Evolutionary conservation across 2,113 vertebrate genomes (phyloP).

Genomic region (Arvicanthis niloticus): DNA sequence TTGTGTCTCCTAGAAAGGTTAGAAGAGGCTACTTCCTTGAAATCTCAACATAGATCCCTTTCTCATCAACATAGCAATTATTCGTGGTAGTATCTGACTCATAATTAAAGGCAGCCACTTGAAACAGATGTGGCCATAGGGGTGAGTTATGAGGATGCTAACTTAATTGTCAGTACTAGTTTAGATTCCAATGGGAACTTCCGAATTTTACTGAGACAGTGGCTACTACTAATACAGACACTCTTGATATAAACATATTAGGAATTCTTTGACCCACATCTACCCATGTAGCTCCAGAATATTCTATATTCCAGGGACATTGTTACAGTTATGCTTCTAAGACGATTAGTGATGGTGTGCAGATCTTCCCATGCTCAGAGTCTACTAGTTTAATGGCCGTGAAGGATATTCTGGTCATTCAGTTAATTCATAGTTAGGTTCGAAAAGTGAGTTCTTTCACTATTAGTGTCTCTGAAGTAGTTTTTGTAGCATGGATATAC

Average conservation of each 20-base stretch:
- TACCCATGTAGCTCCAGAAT: neutral
- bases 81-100: neutral
- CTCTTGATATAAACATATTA: neutral
- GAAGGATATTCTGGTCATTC: neutral
- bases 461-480: constrained; percentile 9
- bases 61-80: neutral
- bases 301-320: neutral
- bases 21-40: neutral
- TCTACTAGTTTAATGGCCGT: neutral
- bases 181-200: neutral
- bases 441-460: constrained; percentile 9
- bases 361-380: neutral
- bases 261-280: neutral
- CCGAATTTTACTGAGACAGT: neutral
- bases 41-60: neutral
- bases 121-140: neutral
- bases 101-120: neutral
- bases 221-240: neutral
- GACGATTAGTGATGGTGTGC: neutral
- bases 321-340: neutral
- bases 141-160: neutral
- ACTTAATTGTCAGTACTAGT: neutral
- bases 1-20: neutral
- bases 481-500: neutral
- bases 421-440: neutral